phyloP scores from a whole-genome alignment of 2,797 vertebrate species.

The Okamejei kenojei region DNA sequence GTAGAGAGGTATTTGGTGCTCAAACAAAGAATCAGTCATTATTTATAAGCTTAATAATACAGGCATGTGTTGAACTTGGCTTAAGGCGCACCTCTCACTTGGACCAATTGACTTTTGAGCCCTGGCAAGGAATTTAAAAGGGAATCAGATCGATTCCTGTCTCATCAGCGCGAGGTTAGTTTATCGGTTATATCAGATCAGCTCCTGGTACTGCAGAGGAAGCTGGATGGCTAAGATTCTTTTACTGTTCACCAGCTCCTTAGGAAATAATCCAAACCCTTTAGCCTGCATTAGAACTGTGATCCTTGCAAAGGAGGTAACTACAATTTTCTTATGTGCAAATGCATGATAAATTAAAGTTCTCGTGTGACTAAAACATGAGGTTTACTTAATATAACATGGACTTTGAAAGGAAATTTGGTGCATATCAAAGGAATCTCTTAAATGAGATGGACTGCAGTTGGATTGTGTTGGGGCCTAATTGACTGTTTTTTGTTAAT shows the following conservation, averaged over 20 bases:
- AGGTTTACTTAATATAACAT: background rate
- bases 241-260: background rate
- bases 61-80: background rate
- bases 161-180: background rate
- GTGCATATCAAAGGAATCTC: background rate
- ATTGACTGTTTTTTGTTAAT: background rate
- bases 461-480: constrained; percentile 1
- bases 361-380: background rate
- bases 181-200: background rate
- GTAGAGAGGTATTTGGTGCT: background rate
- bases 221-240: background rate
- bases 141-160: background rate
- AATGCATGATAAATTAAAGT: constrained; percentile 7
- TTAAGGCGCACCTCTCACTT: background rate
- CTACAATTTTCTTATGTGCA: background rate
- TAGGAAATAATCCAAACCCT: background rate
- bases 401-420: background rate
- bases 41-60: constrained; percentile 2
- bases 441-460: constrained; percentile 17
- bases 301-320: constrained; percentile 12
- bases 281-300: background rate
- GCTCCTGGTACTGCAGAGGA: background rate
- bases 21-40: background rate
- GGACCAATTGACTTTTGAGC: background rate
- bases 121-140: background rate